Conservation (phyloP, 2,888 invertebrate species). For the Apomyelois bistriatella region DNA sequence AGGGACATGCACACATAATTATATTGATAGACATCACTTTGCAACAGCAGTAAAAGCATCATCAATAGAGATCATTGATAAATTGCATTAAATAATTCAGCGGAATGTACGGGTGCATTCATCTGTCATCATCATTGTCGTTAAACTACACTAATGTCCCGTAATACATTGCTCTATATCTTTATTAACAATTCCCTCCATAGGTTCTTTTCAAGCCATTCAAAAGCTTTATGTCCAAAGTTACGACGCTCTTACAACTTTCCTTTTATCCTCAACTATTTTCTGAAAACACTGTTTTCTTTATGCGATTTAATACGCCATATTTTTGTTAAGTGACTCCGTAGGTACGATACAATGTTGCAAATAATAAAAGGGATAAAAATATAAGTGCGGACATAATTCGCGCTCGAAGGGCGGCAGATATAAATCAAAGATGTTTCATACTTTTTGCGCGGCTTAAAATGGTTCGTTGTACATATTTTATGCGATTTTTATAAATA, state of each 20-base stretch:
- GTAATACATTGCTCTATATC: constrained; percentile 74
- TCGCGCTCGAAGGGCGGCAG: constrained; percentile 53
- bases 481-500: constrained; percentile 56
- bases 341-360: constrained; percentile 64
- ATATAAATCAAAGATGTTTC: constrained; percentile 68
- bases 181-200: constrained; percentile 76
- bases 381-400: constrained; percentile 61
- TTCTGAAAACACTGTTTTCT: constrained; percentile 78
- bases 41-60: constrained; percentile 11
- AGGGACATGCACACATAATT: neutral
- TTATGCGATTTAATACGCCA: constrained; percentile 73
- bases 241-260: constrained; percentile 74
- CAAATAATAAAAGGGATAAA: constrained; percentile 64
- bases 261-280: constrained; percentile 72
- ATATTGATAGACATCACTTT: constrained; percentile 10
- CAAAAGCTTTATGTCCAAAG: constrained; percentile 70
- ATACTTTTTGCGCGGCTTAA: constrained; percentile 51
- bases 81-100: constrained; percentile 42
- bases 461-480: constrained; percentile 53
- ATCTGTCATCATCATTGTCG: constrained; percentile 53
- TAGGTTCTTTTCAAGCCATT: constrained; percentile 69
- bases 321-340: constrained; percentile 73
- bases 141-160: constrained; percentile 73
- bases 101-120: constrained; percentile 59
- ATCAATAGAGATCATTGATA: constrained; percentile 33